Evolutionary conservation across 2,113 vertebrate species (phyloP).

Genomic region (Tinamus guttatus): DNA sequence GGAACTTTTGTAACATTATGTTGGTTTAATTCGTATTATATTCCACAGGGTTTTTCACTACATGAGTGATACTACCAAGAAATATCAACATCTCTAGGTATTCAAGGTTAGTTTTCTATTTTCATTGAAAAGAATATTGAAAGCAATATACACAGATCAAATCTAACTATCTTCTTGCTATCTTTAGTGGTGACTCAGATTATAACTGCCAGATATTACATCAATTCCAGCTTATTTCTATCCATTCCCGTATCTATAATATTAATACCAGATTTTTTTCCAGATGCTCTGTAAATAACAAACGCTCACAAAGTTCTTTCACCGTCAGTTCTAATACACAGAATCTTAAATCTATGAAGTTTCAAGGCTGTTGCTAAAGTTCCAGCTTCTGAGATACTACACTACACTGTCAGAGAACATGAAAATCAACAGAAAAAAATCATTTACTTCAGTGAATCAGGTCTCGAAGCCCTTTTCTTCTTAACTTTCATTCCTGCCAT

Average conservation of each 20-base stretch:
- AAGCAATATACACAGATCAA: not conserved
- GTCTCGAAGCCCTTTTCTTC: not conserved
- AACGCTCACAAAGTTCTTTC: not conserved
- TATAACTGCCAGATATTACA: not conserved
- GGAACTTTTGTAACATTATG: not conserved
- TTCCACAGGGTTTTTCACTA: not conserved
- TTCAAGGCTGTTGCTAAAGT: not conserved
- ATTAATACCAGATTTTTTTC: not conserved
- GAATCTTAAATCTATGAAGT: not conserved
- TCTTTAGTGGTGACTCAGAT: not conserved
- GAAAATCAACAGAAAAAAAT: not conserved
- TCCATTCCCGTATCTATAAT: fast-evolving
- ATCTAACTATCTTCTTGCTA: not conserved
- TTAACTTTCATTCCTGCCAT: not conserved
- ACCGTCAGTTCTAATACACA: not conserved
- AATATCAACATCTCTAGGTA: not conserved
- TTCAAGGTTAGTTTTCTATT: not conserved
- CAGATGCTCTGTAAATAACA: not conserved
- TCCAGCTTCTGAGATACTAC: not conserved
- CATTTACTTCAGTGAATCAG: not conserved
- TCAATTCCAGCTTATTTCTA: not conserved
- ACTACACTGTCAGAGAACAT: not conserved
- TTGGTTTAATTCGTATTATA: not conserved
- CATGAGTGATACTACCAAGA: not conserved
- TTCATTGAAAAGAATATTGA: not conserved